phyloP scores from a whole-genome alignment of 2,113 vertebrate species.

The Lichenostomus cassidix region DNA sequence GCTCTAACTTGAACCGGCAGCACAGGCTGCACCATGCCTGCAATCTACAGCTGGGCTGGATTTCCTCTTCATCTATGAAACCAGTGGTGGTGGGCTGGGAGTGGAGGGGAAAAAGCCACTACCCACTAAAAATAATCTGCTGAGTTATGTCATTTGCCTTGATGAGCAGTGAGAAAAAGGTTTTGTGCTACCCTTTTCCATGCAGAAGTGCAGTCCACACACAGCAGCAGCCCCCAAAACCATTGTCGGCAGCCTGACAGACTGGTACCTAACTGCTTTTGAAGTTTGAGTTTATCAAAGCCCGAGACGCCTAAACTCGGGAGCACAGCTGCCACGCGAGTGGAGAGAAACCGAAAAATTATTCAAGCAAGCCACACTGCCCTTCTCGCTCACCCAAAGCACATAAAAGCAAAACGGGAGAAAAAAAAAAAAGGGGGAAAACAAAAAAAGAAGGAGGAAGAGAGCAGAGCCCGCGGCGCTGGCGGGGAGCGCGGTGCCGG shows the following conservation, averaged over 20 bases:
- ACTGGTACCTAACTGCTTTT: slow-evolving; percentile 19
- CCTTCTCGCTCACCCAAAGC: neutral
- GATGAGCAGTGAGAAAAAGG: neutral
- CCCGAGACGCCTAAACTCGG: neutral
- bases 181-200: neutral
- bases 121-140: slow-evolving; percentile 23
- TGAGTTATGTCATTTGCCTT: neutral
- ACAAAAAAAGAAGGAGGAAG: neutral
- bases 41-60: neutral
- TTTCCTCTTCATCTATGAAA: neutral
- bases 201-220: neutral
- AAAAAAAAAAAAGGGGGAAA: accelerated
- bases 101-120: neutral
- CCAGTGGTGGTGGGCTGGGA: neutral
- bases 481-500: neutral
- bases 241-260: neutral
- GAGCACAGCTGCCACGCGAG: neutral
- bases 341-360: neutral
- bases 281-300: slow-evolving; percentile 29
- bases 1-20: slow-evolving; percentile 2
- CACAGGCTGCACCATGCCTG: slow-evolving; percentile 14
- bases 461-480: neutral
- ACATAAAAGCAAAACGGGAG: neutral
- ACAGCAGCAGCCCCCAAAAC: neutral
- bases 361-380: neutral